Conservation (phyloP, 2,888 invertebrate species). For the Villa cingulata region DNA sequence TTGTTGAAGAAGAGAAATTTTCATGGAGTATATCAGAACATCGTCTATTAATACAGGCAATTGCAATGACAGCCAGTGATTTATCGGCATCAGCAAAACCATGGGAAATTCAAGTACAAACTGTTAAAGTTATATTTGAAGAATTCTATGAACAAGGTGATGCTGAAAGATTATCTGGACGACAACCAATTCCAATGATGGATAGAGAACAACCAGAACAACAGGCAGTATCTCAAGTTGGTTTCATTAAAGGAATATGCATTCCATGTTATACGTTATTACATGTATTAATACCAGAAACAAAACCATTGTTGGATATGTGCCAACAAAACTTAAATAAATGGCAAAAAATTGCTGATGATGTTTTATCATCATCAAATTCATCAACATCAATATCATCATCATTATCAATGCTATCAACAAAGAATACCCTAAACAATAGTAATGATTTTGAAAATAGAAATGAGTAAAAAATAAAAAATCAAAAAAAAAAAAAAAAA, state of each 20-base stretch:
- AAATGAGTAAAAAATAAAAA: too few species aligned
- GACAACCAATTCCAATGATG: constrained; percentile 68
- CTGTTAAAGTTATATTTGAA: constrained; percentile 67
- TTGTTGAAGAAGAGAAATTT: constrained; percentile 43
- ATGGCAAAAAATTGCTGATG: constrained; percentile 40
- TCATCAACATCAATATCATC: too few species aligned
- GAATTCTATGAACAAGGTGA: constrained; percentile 72
- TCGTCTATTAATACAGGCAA: constrained; percentile 55
- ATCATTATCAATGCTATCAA: too few species aligned
- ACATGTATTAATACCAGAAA: constrained; percentile 51
- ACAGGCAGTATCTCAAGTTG: constrained; percentile 64
- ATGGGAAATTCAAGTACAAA: constrained; percentile 67
- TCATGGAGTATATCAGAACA: constrained; percentile 53
- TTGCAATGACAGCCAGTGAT: constrained; percentile 74
- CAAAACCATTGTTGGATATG: constrained; percentile 54
- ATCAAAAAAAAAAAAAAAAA: too few species aligned
- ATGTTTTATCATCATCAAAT: constrained; percentile 6
- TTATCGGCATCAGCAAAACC: constrained; percentile 73
- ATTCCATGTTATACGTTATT: constrained; percentile 65
- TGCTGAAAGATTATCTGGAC: constrained; percentile 52
- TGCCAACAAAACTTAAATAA: constrained; percentile 46
- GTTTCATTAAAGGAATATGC: constrained; percentile 67
- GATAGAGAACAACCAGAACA: constrained; percentile 58
- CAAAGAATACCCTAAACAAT: too few species aligned
- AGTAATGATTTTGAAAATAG: too few species aligned